Conservation (phyloP, 2,113 vertebrate genomes). For the Donacobius atricapilla region DNA sequence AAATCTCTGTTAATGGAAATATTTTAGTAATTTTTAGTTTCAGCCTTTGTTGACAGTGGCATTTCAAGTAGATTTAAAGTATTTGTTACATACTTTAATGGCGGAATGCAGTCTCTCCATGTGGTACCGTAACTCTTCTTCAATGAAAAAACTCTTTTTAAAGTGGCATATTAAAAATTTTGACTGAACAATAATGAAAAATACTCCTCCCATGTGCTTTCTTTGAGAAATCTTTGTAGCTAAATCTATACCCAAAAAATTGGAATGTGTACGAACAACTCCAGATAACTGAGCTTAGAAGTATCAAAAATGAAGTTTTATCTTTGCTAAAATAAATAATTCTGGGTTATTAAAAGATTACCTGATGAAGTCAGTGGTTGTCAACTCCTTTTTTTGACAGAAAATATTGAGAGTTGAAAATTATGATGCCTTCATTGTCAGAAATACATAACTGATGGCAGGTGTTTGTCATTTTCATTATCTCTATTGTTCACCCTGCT, state of each 20-base stretch:
- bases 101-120: background rate
- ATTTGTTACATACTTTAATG: background rate
- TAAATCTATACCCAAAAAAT: background rate
- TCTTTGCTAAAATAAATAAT: background rate
- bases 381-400: background rate
- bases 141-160: background rate
- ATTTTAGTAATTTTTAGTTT: background rate
- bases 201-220: background rate
- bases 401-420: background rate
- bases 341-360: background rate
- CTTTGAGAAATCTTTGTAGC: background rate
- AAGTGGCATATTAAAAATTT: background rate
- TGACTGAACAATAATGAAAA: background rate
- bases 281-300: background rate
- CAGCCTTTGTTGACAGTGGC: background rate
- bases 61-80: background rate
- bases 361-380: background rate
- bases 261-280: background rate
- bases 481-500: background rate
- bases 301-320: background rate
- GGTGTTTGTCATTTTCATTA: background rate
- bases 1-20: background rate
- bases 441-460: background rate
- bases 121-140: background rate
- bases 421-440: background rate